These are phyloP conservation scores for Caradrina kadenii DNA, from an alignment of 2,888 invertebrate species.

Conservation along the genomic window DNA sequence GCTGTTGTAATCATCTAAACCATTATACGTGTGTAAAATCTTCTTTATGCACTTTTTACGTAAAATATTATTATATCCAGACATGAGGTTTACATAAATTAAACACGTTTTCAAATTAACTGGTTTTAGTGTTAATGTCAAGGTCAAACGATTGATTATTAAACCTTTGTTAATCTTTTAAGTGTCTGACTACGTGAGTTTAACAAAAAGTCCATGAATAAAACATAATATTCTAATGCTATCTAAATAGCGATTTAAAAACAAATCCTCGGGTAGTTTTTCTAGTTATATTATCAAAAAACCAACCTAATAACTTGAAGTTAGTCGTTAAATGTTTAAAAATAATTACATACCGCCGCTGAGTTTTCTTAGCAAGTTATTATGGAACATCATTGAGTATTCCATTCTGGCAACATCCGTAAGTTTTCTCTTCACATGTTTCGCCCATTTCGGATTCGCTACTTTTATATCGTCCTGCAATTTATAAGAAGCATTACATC, in stretches of 20 bases:
- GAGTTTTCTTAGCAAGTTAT: conserved; percentile 84
- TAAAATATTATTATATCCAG: neutral
- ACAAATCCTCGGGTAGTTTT: neutral
- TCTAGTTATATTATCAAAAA: neutral
- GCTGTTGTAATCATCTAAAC: too few relatives aligned
- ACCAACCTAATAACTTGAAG: neutral
- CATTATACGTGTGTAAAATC: too few relatives aligned
- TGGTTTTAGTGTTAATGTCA: conserved; percentile 27
- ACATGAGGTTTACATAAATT: neutral
- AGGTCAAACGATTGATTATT: conserved; percentile 23
- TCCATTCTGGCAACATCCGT: conserved; percentile 87
- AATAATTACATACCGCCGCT: conserved; percentile 85
- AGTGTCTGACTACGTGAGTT: neutral
- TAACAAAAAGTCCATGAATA: neutral
- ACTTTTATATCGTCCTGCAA: conserved; percentile 87
- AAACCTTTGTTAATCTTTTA: neutral
- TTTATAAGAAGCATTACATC: neutral
- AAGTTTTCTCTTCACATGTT: conserved; percentile 88
- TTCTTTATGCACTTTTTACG: neutral
- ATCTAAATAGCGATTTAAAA: neutral
- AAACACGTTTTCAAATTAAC: conserved; percentile 7
- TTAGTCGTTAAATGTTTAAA: neutral
- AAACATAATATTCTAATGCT: neutral
- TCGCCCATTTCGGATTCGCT: conserved; percentile 90
- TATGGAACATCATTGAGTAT: conserved; percentile 90